Evolutionary conservation across 1,140 invertebrate species (phyloP).

Genomic region (Drosophila lacteicornis): DNA sequence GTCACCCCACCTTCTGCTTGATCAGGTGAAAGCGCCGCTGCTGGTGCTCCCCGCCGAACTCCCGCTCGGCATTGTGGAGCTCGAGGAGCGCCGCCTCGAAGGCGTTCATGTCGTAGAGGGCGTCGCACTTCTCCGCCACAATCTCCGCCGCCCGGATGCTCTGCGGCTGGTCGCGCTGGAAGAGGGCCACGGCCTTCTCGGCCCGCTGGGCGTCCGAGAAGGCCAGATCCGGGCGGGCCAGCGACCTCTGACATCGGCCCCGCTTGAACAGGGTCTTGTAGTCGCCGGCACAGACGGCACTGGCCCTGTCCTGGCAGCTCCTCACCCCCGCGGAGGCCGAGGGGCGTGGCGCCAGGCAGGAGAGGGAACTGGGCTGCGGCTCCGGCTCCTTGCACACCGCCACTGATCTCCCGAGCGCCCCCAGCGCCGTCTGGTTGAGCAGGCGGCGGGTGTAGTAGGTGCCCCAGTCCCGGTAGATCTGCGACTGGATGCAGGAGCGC

Average conservation of each 20-base stretch:
- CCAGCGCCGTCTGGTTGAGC: conserved; percentile 25
- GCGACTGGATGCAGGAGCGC: conserved; percentile 28
- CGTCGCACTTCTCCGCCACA: conserved; percentile 28
- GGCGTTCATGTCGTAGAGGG: conserved; percentile 45
- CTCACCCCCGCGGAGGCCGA: neutral
- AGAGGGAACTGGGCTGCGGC: fast-evolving
- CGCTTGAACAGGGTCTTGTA: conserved; percentile 9
- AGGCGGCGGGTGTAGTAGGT: conserved; percentile 32
- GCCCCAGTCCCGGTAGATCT: conserved; percentile 53
- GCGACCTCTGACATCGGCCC: conserved; percentile 5
- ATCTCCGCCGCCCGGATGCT: neutral
- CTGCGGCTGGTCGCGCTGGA: no score
- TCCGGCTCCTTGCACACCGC: conserved; percentile 7
- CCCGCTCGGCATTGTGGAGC: conserved; percentile 18
- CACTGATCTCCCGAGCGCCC: conserved; percentile 12
- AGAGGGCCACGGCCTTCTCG: neutral
- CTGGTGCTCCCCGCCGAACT: neutral
- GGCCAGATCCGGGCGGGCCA: conserved; percentile 41
- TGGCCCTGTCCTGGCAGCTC: neutral
- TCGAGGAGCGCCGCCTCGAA: conserved; percentile 41
- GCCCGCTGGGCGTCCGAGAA: conserved; percentile 25
- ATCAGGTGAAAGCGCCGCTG: conserved; percentile 4
- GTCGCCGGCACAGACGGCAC: neutral
- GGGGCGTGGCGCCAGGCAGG: neutral
- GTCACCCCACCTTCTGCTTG: conserved; percentile 17